Base-by-base conservation (phyloP, 53 echinoderm and acorn worm genomes). In the Patiria pectinifera region DNA sequence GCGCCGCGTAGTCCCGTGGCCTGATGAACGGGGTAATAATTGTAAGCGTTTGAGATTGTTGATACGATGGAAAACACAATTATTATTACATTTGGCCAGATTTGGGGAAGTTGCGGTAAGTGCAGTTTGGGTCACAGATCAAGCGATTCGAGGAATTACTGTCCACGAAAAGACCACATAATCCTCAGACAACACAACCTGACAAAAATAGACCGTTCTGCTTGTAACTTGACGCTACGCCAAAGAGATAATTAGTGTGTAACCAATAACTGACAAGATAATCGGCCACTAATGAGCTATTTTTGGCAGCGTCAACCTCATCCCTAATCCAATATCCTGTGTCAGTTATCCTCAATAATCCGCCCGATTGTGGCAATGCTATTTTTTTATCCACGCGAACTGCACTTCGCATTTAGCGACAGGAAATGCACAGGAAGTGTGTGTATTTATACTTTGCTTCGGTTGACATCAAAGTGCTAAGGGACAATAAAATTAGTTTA, bases 241-340 rank as follows among this genome's bases (percentile, higher is more conserved):
- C 24, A 74, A 23, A 74, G 24, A 74, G 2, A 8, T 2, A 6
- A 74, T 74, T 23, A 74, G 22, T 2, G 21, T 22, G 26, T n/a
- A 24, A 10, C 74, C 74, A 74, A 74, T 24, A 8, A 5, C 48
- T 43, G 45, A 79, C 24, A 6, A 79, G 48, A 79, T 25, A 44
- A 9, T 5, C 45, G 13, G 11, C 4, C 46, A 12, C 11, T 63
- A 85, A 24, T 15, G 4, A 44, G 69, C 69, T 85, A 85, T 85
- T 85, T 85, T 85, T 43, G 69, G 59, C 66, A 79, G 5, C 26
- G 35, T 6, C 2, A 16, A 10, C 44, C 13, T 18, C 45, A 45
- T 60, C 16, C 48, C 45, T 90, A 90, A 90, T 80, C 90, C 90
- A 90, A 90, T 90, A 80, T 90, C 90, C 90, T 80, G 81, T 81